These are phyloP conservation scores for Drosophila serrata DNA, from an alignment of 1,140 invertebrate genomes.

Conservation along the genomic window DNA sequence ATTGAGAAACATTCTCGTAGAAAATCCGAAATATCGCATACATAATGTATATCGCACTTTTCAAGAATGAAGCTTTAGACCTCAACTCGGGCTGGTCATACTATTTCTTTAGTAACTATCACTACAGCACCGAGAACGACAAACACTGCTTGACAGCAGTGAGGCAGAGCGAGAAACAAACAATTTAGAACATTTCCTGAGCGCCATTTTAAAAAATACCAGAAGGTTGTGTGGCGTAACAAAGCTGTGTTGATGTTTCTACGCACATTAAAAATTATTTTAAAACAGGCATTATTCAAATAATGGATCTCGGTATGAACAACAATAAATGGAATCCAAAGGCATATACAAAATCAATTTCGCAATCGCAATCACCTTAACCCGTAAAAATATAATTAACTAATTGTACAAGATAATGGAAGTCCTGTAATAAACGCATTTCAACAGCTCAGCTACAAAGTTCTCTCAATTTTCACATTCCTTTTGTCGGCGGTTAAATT, in stretches of 20 bases:
- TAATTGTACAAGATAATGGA: neutral
- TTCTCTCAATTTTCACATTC: conserved; percentile 18
- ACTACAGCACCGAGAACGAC: neutral
- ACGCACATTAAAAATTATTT: no score
- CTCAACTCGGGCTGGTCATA: neutral
- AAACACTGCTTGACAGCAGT: no score
- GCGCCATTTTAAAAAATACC: no score
- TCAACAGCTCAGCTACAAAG: neutral
- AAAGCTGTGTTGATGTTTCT: no score
- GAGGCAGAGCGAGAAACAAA: no score
- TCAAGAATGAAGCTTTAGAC: rapidly evolving
- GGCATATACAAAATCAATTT: no score
- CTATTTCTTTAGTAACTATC: neutral
- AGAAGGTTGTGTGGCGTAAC: no score
- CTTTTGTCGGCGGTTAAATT: neutral
- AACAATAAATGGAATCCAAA: no score
- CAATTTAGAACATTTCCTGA: no score
- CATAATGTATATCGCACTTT: neutral
- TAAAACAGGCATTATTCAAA: no score
- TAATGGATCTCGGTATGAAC: no score
- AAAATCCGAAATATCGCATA: neutral
- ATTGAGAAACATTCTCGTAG: rapidly evolving
- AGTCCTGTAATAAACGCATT: neutral
- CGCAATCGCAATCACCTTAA: neutral
- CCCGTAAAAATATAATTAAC: neutral